Percentiles rank a stretch among this genome's conserved stretches.
Conservation (phyloP, 2,113 vertebrate genomes). For the Ovis aries region ARS-UI_Ramb_v3.0 NC_056064.1:49434001-49434500, state of each 20-base stretch:
- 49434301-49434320: fast-evolving
- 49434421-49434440: not conserved
- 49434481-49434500: not conserved
- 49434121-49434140: not conserved
- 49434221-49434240: fast-evolving
- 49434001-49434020: not conserved
- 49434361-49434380: not conserved
- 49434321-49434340: not conserved
- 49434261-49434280: no score
- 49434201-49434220: not conserved
- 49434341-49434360: not conserved
- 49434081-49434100: not conserved
- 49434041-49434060: not conserved
- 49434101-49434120: fast-evolving
- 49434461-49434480: not conserved
- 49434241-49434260: not conserved
- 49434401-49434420: no score
- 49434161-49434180: not conserved
- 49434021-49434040: not conserved
- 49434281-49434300: not conserved
- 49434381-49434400: no score
- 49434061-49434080: not conserved
- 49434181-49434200: not conserved
- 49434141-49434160: not conserved
- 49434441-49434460: not conserved